Evolutionary conservation across 2,113 vertebrate species (phyloP).

Genomic region (Phalacrocorax brasilianus): DNA sequence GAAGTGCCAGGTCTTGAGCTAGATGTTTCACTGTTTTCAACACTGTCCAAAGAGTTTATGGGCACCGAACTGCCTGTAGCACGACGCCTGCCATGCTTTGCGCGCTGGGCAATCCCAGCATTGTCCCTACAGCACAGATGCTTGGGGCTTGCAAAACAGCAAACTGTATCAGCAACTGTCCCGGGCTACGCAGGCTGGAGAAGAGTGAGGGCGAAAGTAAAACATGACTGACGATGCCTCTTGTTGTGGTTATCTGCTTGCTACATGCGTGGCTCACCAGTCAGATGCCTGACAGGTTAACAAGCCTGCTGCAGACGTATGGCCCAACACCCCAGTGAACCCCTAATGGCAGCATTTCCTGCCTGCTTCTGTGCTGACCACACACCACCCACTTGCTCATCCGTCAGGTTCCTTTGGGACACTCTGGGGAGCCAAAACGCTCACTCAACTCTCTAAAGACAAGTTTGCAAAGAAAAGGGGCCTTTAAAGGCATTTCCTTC

Average conservation of each 20-base stretch:
- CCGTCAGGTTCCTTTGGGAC: background rate
- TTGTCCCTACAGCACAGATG: rapidly evolving
- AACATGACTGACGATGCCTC: background rate
- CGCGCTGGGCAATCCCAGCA: background rate
- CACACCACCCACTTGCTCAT: background rate
- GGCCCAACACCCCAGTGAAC: background rate
- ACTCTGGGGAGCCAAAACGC: background rate
- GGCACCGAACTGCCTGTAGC: background rate
- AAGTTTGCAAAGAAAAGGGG: background rate
- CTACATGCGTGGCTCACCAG: background rate
- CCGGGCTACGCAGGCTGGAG: background rate
- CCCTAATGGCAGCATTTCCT: background rate
- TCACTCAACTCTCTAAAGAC: background rate
- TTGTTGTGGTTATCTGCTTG: background rate
- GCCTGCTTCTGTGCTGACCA: background rate
- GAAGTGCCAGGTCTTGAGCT: background rate
- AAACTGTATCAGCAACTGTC: background rate
- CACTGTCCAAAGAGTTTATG: background rate
- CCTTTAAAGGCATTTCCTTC: background rate
- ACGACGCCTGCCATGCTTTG: background rate
- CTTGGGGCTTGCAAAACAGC: too few relatives aligned
- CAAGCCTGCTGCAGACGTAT: background rate
- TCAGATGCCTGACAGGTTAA: background rate
- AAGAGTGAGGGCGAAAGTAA: background rate
- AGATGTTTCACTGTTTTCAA: background rate